Base-by-base conservation (phyloP, 2,797 vertebrate species). In the Pyrrhura leucotis region DNA sequence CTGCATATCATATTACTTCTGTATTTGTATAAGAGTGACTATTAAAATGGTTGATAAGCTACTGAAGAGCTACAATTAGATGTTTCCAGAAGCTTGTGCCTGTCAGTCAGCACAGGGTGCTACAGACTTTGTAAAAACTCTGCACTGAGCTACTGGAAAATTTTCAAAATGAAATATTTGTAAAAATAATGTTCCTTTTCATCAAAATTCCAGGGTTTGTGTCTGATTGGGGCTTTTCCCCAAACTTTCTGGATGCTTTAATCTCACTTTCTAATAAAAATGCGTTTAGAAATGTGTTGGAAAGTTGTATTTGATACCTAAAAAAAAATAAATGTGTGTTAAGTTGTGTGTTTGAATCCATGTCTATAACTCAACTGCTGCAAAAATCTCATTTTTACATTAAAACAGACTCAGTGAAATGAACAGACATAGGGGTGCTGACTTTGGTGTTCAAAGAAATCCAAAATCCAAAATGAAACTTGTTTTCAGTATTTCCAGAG, bases 21-120 rank as follows among this genome's bases (percentile, higher is more conserved):
- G 26, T 86, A 58, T 91, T 95, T 91, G 83, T 82, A n/a, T 74
- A 37, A 82, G 83, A 81, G 90, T 66, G 85, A 80, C 81, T 77
- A 37, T 85, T 94, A 81, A 92, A 96, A 91, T 72, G 89, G 25
- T 29, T 92, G 94, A 95, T 95, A 96, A 95, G 79, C 92, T 93
- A 88, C 95, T 2, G 80, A 90, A 82, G 73, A 95, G 79, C 86
- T 95, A 62, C 96, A 91, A 75, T 93, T 94, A 95, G 83, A 94
- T 54, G 63, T 90, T 96, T 95, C 95, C 92, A 96, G 92, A 93
- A 95, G 91, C 86, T 68, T 74, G 37, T 86, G 88, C 45, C 14
- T 81, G 85, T 95, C 91, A 88, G 37, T 86, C 93, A 95, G 83
- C 83, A 45, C 63, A 76, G 79, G 37, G 78, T 89, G 78, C 44